Evolutionary conservation across 2,888 invertebrate species (phyloP).

Genomic region (Loripinus fragilis): DNA sequence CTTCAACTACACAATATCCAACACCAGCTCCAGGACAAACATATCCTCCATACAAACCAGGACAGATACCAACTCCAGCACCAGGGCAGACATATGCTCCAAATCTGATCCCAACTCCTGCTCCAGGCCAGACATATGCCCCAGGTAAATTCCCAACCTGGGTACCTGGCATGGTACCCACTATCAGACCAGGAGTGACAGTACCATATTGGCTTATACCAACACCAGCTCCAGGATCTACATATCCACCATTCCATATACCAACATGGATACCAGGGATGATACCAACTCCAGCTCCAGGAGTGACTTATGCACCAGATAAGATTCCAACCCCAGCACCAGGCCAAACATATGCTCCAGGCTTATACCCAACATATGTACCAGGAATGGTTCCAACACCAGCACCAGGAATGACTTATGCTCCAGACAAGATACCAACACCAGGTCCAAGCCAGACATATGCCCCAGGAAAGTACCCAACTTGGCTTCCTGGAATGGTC

Average conservation of each 20-base stretch:
- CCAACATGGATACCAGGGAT: constrained; percentile 63
- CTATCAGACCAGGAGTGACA: constrained; percentile 56
- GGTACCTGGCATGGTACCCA: constrained; percentile 57
- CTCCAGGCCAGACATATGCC: constrained; percentile 24
- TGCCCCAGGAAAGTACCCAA: constrained; percentile 49
- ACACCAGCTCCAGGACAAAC: constrained; percentile 57
- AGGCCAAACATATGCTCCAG: constrained; percentile 63
- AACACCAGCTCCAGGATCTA: constrained; percentile 59
- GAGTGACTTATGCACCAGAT: constrained; percentile 53
- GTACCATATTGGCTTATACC: constrained; percentile 59
- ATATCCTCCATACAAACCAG: constrained; percentile 47
- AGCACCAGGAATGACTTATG: constrained; percentile 58
- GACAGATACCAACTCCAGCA: constrained; percentile 58
- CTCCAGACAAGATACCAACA: constrained; percentile 55
- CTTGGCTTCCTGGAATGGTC: constrained; percentile 54
- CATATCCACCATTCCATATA: constrained; percentile 60
- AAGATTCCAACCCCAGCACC: constrained; percentile 60
- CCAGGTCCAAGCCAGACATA: constrained; percentile 46
- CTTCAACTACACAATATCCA: constrained; percentile 23
- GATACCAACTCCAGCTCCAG: constrained; percentile 62
- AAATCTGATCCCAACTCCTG: constrained; percentile 28
- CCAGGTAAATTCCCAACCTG: too few relatives aligned
- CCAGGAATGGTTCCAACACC: constrained; percentile 61
- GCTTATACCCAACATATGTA: constrained; percentile 54
- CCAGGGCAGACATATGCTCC: constrained; percentile 62